These are phyloP conservation scores for Drosophila sp. DNA, from an alignment of 1,140 invertebrate species.

Conservation along the genomic window DNA sequence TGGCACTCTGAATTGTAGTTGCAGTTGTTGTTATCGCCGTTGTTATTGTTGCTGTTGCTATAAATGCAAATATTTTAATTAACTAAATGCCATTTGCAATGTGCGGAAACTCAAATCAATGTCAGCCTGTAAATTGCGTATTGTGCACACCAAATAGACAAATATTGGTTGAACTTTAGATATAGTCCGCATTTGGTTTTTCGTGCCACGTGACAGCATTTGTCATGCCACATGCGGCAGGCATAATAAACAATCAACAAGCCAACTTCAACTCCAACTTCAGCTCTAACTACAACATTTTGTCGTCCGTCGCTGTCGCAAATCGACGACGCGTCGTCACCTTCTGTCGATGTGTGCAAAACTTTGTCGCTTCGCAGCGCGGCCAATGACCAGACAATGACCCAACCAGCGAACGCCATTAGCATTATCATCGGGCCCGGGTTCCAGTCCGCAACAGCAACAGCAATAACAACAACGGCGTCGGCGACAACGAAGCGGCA, in stretches of 20 bases:
- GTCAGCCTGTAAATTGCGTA: conserved; percentile 44
- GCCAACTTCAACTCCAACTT: conserved; percentile 15
- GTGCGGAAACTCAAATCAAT: conserved; percentile 72
- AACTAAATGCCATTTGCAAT: conserved; percentile 63
- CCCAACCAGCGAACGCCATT: conserved; percentile 76
- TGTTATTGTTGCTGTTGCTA: conserved; percentile 16
- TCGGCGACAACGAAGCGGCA: conserved; percentile 59
- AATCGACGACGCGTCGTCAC: conserved; percentile 30
- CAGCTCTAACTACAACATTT: conserved; percentile 16
- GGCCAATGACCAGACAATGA: conserved; percentile 84
- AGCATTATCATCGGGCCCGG: conserved; percentile 73
- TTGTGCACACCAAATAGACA: conserved; percentile 10
- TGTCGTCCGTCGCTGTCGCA: conserved; percentile 21
- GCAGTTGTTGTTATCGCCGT: too few relatives aligned
- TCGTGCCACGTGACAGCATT: conserved; percentile 11
- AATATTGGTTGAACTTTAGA: conserved; percentile 26
- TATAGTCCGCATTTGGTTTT: conserved; percentile 19
- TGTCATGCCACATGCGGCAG: conserved; percentile 32
- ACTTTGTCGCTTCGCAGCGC: conserved; percentile 64
- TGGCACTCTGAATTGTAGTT: conserved; percentile 73
- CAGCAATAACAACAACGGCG: conserved; percentile 39
- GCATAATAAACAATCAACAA: conserved; percentile 27
- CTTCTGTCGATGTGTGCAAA: conserved; percentile 73
- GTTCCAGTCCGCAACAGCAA: conserved; percentile 37
- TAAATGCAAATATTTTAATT: conserved; percentile 72